Conservation (phyloP, 2,888 invertebrate genomes). For the Troides oblongomaculatus region DNA sequence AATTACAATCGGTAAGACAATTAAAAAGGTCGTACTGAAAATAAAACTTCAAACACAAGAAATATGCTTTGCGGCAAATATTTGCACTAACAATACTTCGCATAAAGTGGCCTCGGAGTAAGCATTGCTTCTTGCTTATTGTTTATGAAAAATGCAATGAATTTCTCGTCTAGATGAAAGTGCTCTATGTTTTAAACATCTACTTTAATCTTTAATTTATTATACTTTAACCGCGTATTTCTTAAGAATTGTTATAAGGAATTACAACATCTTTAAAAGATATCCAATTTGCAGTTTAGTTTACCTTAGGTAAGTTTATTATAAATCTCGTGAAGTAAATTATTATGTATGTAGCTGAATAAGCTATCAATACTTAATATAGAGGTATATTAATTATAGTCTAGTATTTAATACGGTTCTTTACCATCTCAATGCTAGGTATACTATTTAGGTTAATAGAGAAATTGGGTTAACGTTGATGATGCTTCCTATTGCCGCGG, state of each 20-base stretch:
- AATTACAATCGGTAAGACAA: not conserved
- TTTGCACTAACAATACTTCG: slow-evolving; percentile 16
- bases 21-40: not conserved
- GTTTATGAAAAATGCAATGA: slow-evolving; percentile 15
- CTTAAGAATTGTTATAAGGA: slow-evolving; percentile 4
- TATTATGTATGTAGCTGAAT: not conserved
- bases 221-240: slow-evolving; percentile 2
- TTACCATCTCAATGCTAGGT: not conserved
- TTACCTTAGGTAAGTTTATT: not conserved
- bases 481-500: not conserved
- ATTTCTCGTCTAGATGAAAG: slow-evolving; percentile 6
- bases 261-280: not conserved
- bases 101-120: slow-evolving; percentile 8
- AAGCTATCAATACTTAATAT: not conserved
- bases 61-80: slow-evolving; percentile 13
- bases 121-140: slow-evolving; percentile 6
- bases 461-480: slow-evolving; percentile 2
- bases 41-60: slow-evolving; percentile 9
- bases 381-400: not conserved
- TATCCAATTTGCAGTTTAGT: not conserved
- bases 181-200: slow-evolving; percentile 19
- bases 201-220: slow-evolving; percentile 5
- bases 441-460: slow-evolving; percentile 1
- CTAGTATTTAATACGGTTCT: too few relatives aligned
- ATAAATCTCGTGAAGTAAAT: not conserved